These are phyloP conservation scores for Synergus laeviventris DNA, from an alignment of 2,888 invertebrate genomes.

Conservation along the genomic window DNA sequence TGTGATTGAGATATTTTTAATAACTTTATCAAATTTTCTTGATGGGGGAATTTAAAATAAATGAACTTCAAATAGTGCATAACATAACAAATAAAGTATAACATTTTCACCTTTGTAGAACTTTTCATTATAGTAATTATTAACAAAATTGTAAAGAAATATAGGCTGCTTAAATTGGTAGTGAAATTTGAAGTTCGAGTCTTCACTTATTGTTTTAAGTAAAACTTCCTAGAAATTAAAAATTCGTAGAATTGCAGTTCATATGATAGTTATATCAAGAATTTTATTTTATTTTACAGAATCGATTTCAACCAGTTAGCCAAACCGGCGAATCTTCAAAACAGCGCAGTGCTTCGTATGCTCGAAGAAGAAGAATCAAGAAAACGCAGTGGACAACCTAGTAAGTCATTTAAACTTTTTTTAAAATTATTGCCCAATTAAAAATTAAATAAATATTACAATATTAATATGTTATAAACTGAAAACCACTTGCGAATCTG, in stretches of 20 bases:
- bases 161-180: too few relatives aligned
- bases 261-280: neutral
- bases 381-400: slow-evolving; percentile 81
- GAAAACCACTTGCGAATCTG: neutral
- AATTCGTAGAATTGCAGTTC: too few relatives aligned
- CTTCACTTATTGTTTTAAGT: too few relatives aligned
- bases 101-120: neutral
- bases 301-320: slow-evolving; percentile 87
- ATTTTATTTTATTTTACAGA: slow-evolving; percentile 77
- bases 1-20: neutral
- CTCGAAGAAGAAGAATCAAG: slow-evolving; percentile 89
- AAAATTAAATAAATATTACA: neutral
- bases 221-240: too few relatives aligned
- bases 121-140: too few relatives aligned
- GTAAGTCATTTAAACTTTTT: slow-evolving; percentile 76
- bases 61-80: neutral
- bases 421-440: neutral
- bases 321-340: slow-evolving; percentile 88
- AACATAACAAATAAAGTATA: too few relatives aligned
- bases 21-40: slow-evolving; percentile 11
- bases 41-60: neutral
- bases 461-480: neutral
- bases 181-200: too few relatives aligned
- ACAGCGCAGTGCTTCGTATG: slow-evolving; percentile 90
- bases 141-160: too few relatives aligned